Evolutionary conservation across 2,888 invertebrate species (phyloP).

Genomic region (Pyralis farinalis): DNA sequence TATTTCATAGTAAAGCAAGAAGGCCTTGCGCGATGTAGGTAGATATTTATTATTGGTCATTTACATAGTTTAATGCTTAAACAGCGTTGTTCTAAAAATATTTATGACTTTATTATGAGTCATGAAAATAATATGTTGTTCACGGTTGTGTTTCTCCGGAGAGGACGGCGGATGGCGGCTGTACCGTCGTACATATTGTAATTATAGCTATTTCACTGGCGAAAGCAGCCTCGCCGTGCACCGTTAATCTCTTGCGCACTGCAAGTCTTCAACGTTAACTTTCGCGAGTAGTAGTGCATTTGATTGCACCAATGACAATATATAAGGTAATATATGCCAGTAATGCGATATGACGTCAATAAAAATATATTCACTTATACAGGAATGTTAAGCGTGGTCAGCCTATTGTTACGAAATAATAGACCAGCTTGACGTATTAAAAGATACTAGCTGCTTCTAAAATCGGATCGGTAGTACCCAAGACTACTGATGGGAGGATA

Average conservation of each 20-base stretch:
- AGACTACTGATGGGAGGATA: too few relatives aligned
- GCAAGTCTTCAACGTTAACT: conserved; percentile 66
- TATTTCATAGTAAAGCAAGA: background rate
- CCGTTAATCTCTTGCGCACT: conserved; percentile 54
- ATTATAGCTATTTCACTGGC: conserved; percentile 38
- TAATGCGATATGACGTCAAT: too few relatives aligned
- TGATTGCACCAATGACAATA: conserved; percentile 13
- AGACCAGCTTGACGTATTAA: too few relatives aligned
- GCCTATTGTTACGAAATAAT: too few relatives aligned
- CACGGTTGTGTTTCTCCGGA: conserved; percentile 27
- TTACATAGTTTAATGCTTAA: conserved; percentile 12
- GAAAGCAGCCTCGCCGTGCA: conserved; percentile 55
- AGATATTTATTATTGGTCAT: conserved; percentile 1
- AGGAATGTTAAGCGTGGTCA: too few relatives aligned
- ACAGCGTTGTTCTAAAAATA: conserved; percentile 58
- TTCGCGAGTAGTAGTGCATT: conserved; percentile 52
- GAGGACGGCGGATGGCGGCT: conserved; percentile 18
- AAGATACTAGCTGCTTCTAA: too few relatives aligned
- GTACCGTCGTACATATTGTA: conserved; percentile 20
- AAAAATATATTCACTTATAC: too few relatives aligned
- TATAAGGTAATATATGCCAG: too few relatives aligned
- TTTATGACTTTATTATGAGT: conserved; percentile 56
- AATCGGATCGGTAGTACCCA: too few relatives aligned
- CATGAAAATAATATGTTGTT: conserved; percentile 32
- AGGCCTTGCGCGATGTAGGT: background rate